Conservation (phyloP, 2,888 invertebrate genomes). For the Mylabris sibirica region DNA sequence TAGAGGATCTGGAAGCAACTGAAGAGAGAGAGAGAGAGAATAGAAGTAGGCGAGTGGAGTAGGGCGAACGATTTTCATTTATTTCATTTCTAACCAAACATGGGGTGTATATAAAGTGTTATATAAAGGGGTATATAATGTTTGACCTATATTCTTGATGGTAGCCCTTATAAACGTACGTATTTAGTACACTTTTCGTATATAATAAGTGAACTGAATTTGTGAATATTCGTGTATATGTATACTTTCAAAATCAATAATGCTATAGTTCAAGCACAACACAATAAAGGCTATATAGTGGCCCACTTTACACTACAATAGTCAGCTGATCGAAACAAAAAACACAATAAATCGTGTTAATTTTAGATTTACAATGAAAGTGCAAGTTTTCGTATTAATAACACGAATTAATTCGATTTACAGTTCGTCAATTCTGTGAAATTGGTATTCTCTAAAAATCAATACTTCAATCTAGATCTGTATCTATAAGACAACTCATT, state of each 20-base stretch:
- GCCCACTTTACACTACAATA: not conserved
- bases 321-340: not conserved
- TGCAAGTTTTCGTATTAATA: no score
- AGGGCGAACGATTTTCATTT: not conserved
- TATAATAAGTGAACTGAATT: constrained; percentile 14
- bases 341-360: no score
- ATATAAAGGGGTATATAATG: not conserved
- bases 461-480: no score
- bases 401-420: no score
- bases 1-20: not conserved
- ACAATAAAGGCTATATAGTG: not conserved
- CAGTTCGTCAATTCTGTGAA: no score
- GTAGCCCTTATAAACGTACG: not conserved
- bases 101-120: not conserved
- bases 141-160: not conserved
- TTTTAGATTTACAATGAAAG: no score
- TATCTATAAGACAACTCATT: no score
- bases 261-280: constrained; percentile 12
- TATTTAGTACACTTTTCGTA: constrained; percentile 4
- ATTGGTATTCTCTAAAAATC: no score
- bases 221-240: not conserved
- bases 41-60: not conserved
- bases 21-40: not conserved
- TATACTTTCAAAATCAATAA: constrained; percentile 29
- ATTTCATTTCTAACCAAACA: no score